phyloP scores from a whole-genome alignment of 1,140 invertebrate genomes.

The Diploscapter pachys region DNA sequence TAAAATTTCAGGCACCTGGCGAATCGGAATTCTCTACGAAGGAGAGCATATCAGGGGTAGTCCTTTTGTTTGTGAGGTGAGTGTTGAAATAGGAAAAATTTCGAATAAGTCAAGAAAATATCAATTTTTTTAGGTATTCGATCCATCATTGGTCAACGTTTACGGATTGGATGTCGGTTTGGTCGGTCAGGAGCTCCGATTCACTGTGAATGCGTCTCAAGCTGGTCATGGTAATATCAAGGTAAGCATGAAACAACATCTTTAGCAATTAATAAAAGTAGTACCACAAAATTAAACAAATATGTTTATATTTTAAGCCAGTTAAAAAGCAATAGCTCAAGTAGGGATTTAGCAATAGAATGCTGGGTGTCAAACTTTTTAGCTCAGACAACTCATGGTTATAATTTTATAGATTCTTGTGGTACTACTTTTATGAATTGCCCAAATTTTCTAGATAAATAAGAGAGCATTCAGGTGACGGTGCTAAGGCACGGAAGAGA shows the following conservation, averaged over 20 bases:
- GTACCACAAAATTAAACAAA: neutral
- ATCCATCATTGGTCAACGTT: slow-evolving; percentile 78
- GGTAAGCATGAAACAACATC: slow-evolving; percentile 46
- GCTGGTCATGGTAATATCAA: slow-evolving; percentile 81
- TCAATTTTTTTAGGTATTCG: slow-evolving; percentile 68
- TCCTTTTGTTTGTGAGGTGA: slow-evolving; percentile 82
- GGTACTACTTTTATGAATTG: neutral
- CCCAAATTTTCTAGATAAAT: neutral
- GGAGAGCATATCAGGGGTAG: slow-evolving; percentile 90
- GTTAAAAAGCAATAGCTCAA: no score
- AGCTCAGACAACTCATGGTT: no score
- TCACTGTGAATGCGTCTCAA: slow-evolving; percentile 76
- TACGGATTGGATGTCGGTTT: slow-evolving; percentile 73
- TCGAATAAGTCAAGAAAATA: no score
- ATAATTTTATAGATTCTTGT: no score
- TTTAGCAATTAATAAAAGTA: neutral
- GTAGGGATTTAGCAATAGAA: no score
- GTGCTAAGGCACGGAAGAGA: slow-evolving; percentile 72
- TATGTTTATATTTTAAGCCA: no score
- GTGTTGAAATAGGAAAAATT: no score
- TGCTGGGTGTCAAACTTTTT: no score
- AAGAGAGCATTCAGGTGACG: slow-evolving; percentile 65
- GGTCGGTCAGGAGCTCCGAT: slow-evolving; percentile 73
- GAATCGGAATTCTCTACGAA: slow-evolving; percentile 88
- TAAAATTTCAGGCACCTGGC: slow-evolving; percentile 72